A percentile compares a stretch with the other conserved stretches of the same genome.
phyloP scores from a whole-genome alignment of 2,113 vertebrate species.

The Cromileptes altivelis region DNA sequence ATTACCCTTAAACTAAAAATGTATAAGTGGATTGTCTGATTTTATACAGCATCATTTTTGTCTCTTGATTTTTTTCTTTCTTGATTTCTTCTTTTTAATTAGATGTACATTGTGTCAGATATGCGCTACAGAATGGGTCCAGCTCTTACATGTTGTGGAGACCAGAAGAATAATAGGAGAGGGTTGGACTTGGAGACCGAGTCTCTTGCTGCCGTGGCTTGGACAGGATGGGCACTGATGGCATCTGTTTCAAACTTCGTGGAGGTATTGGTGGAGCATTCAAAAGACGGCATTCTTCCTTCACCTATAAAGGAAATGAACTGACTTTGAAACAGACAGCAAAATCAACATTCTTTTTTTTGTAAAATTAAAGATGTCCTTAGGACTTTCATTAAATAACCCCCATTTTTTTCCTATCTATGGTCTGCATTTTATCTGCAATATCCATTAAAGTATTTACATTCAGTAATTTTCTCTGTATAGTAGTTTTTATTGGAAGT shows the following conservation, averaged over 20 bases:
- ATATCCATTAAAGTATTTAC: not conserved
- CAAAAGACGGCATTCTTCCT: slow-evolving; percentile 96
- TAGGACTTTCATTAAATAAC: not conserved
- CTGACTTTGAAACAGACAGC: not conserved
- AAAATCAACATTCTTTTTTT: not conserved
- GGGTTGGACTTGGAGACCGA: slow-evolving; percentile 95
- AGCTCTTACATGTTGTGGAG: slow-evolving; percentile 95
- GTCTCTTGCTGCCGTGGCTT: slow-evolving; percentile 91
- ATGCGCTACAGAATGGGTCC: not conserved
- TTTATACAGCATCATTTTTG: not conserved
- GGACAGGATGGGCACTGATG: slow-evolving; percentile 86
- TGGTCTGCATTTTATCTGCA: not conserved
- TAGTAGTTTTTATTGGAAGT: not conserved
- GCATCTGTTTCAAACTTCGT: slow-evolving; percentile 91
- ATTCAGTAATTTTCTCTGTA: not conserved
- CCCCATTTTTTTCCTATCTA: not conserved
- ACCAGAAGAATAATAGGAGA: slow-evolving; percentile 98
- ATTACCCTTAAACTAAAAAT: not conserved
- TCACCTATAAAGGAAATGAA: slow-evolving; percentile 86
- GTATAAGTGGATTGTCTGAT: not conserved
- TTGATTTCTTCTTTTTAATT: not conserved
- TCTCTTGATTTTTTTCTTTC: not conserved
- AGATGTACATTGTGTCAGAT: not conserved
- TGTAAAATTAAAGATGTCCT: not conserved
- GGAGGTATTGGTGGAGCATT: slow-evolving; percentile 97